Conservation (phyloP, 1,140 invertebrate species). For the Magallana gigas region DNA sequence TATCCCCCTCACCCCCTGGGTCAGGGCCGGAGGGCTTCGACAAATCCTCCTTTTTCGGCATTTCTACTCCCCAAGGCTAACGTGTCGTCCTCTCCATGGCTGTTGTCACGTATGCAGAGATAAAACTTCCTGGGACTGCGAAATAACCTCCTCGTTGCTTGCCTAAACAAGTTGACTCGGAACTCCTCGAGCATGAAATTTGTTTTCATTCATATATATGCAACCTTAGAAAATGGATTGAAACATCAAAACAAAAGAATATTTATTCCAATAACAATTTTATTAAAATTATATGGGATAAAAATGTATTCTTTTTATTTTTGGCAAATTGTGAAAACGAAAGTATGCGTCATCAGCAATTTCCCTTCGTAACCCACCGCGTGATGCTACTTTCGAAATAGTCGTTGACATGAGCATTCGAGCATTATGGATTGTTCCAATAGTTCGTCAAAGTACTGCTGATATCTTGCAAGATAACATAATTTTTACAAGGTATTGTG, state of each 20-base stretch:
- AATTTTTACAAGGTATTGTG: slow-evolving; percentile 36
- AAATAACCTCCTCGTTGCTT: slow-evolving; percentile 19
- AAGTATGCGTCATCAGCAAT: background rate
- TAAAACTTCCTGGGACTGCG: slow-evolving; percentile 24
- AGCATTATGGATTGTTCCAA: slow-evolving; percentile 39
- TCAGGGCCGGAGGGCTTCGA: slow-evolving; percentile 2
- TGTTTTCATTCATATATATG: too few relatives aligned
- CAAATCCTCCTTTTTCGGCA: slow-evolving; percentile 42
- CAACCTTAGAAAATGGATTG: too few relatives aligned
- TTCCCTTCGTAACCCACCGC: background rate
- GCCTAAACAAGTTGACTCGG: slow-evolving; percentile 18
- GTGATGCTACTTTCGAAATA: background rate
- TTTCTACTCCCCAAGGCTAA: slow-evolving; percentile 14
- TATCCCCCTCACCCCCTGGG: slow-evolving; percentile 5
- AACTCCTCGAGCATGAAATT: background rate
- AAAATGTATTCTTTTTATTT: too few relatives aligned
- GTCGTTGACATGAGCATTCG: slow-evolving; percentile 21
- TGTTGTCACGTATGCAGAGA: slow-evolving; percentile 43
- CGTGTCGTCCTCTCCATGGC: background rate
- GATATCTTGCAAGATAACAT: background rate
- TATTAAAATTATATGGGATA: too few relatives aligned
- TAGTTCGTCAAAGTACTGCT: background rate
- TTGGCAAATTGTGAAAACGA: background rate
- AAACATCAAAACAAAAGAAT: too few relatives aligned
- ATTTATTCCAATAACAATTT: too few relatives aligned